phyloP scores from a whole-genome alignment of 2,113 vertebrate genomes.

The Rynchops niger region DNA sequence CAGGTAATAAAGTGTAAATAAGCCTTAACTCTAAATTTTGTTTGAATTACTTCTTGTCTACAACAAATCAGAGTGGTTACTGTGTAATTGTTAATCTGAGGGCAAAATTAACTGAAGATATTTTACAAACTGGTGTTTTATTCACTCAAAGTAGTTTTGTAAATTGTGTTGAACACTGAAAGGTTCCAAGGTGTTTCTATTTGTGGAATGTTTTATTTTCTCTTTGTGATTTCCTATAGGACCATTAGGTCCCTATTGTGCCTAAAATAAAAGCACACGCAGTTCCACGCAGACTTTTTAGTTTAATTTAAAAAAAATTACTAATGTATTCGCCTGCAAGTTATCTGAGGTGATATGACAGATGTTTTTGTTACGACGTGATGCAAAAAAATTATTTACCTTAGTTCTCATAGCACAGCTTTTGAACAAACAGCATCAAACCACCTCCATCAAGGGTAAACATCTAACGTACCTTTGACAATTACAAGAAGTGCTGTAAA shows the following conservation, averaged over 20 bases:
- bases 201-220: not conserved
- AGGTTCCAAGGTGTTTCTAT: not conserved
- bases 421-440: not conserved
- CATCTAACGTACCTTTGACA: not conserved
- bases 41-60: not conserved
- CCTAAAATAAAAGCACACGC: not conserved
- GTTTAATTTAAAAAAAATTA: not conserved
- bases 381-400: not conserved
- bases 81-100: not conserved
- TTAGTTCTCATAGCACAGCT: not conserved
- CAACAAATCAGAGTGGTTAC: not conserved
- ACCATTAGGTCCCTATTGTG: not conserved
- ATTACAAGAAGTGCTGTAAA: slow-evolving; percentile 15
- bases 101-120: not conserved
- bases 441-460: not conserved
- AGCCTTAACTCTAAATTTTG: not conserved
- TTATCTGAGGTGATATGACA: not conserved
- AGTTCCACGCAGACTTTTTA: not conserved
- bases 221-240: not conserved
- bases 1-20: not conserved
- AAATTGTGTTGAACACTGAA: not conserved
- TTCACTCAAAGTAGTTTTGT: not conserved
- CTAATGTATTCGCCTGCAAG: not conserved
- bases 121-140: not conserved
- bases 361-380: not conserved